phyloP scores from a whole-genome alignment of 2,113 vertebrate species.

The Hyperopisus bebe region DNA sequence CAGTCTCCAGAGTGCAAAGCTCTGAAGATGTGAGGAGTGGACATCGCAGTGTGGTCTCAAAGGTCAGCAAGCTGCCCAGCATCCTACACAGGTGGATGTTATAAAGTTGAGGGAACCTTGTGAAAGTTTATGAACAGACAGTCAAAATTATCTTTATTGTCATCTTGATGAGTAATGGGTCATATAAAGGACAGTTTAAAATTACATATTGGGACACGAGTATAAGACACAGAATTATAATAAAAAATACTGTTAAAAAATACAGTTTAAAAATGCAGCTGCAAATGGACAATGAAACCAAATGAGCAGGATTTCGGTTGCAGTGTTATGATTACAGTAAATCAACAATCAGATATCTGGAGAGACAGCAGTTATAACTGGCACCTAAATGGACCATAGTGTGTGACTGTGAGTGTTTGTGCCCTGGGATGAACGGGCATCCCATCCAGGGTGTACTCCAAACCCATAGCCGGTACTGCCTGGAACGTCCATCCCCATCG shows the following conservation, averaged over 20 bases:
- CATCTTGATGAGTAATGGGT: neutral
- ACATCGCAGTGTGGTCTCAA: neutral
- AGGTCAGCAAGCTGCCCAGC: neutral
- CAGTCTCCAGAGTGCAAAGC: neutral
- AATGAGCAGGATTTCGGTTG: neutral
- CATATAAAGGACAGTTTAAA: neutral
- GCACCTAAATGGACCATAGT: neutral
- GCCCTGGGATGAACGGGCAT: neutral
- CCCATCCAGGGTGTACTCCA: neutral
- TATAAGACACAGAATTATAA: neutral
- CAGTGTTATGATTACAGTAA: neutral
- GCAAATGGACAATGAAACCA: neutral
- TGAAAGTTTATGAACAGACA: neutral
- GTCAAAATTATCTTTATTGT: neutral
- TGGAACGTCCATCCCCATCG: neutral
- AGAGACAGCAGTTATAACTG: neutral
- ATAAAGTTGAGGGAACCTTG: neutral
- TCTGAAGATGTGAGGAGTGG: neutral
- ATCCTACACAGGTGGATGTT: neutral
- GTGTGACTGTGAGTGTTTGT: neutral
- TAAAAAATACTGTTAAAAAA: neutral
- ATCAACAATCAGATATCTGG: neutral
- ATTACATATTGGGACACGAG: neutral
- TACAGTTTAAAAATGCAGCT: neutral
- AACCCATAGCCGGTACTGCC: neutral